A percentile compares a stretch with the other conserved stretches of the same genome.
These are phyloP conservation scores for Laticauda laticaudata DNA, from an alignment of 2,113 vertebrate species.

Conservation along the genomic window DNA sequence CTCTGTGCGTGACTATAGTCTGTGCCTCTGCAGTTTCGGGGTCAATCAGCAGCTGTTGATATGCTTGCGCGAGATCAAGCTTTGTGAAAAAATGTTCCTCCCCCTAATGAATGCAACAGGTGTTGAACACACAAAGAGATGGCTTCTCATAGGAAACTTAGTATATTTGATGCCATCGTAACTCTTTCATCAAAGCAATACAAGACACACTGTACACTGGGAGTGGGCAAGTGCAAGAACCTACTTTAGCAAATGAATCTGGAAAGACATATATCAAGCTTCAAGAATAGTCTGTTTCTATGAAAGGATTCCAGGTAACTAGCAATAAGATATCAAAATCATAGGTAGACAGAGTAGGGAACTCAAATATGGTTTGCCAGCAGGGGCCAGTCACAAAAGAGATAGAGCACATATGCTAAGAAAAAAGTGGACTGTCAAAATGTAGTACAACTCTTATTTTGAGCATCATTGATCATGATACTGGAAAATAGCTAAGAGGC, in stretches of 20 bases:
- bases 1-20: too few species aligned
- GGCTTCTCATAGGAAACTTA: background rate
- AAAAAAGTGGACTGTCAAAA: background rate
- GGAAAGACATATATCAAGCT: background rate
- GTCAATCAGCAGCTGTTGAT: too few species aligned
- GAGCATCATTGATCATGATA: too few species aligned
- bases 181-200: background rate
- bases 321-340: background rate
- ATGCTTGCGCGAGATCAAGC: too few species aligned
- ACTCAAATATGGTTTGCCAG: background rate
- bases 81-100: too few species aligned
- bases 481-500: too few species aligned
- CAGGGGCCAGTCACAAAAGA: background rate
- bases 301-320: background rate
- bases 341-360: background rate
- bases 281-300: background rate
- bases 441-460: background rate
- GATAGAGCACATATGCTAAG: background rate
- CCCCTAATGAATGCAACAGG: too few species aligned
- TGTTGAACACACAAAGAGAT: background rate
- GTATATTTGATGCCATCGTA: background rate
- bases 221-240: background rate
- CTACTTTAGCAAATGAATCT: background rate
- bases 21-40: too few species aligned
- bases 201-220: background rate